phyloP scores from a whole-genome alignment of 2,888 invertebrate species.

The Trachelus stipa region DNA sequence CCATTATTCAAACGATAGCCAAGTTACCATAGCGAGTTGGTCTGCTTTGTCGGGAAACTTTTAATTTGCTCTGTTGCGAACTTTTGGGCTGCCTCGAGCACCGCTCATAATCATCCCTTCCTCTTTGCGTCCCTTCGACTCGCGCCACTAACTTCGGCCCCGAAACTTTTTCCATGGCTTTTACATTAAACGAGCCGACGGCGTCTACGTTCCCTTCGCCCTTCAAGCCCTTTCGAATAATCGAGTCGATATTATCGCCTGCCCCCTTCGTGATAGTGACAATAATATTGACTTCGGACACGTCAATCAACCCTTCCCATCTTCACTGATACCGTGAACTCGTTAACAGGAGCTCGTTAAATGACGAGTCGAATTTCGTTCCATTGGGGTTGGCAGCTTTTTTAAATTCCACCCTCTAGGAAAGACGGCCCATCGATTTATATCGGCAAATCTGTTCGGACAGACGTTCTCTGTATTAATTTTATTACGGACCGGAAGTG shows the following conservation, averaged over 20 bases:
- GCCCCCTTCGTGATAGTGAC: background rate
- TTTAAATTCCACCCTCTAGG: background rate
- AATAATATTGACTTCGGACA: background rate
- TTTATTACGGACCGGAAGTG: background rate
- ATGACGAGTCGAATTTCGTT: background rate
- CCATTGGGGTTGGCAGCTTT: background rate
- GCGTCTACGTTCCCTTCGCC: background rate
- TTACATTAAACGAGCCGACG: background rate
- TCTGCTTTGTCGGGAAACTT: conserved; percentile 5
- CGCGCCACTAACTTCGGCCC: background rate
- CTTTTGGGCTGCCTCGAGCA: background rate
- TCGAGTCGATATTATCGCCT: background rate
- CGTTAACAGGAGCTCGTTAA: background rate
- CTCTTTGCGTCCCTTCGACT: background rate
- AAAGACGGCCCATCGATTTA: background rate
- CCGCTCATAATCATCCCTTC: background rate
- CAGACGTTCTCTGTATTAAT: background rate
- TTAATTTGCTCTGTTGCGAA: conserved; percentile 6
- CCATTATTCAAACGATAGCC: background rate
- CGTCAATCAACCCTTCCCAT: background rate
- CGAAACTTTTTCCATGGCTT: background rate
- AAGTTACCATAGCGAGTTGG: background rate
- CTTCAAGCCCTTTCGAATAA: background rate
- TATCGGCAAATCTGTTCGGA: background rate
- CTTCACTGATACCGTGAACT: background rate